Evolutionary conservation across 37 sponge, comb jelly and placozoan species (phyloP).

Genomic region (Corticium candelabrum): DNA sequence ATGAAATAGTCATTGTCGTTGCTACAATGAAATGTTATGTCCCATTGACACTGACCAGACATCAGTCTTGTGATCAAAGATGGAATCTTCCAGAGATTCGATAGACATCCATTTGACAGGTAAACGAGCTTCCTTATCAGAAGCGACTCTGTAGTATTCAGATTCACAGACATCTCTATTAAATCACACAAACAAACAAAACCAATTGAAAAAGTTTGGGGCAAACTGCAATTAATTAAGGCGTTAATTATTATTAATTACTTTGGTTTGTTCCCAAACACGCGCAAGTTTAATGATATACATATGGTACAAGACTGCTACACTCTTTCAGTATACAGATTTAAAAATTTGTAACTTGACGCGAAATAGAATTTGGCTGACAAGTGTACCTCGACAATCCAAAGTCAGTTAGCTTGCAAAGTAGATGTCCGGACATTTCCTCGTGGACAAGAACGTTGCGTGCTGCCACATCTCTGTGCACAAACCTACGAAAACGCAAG

Average conservation of each 20-base stretch:
- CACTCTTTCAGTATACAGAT: no score
- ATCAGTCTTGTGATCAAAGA: background rate
- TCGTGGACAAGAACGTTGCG: constrained; percentile 65
- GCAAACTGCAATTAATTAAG: no score
- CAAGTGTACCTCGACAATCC: constrained; percentile 39
- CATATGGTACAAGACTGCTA: no score
- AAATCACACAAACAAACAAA: no score
- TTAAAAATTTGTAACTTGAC: no score
- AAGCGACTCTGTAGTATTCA: background rate
- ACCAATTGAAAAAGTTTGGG: no score
- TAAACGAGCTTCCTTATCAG: background rate
- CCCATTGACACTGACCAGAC: background rate
- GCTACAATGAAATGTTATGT: background rate
- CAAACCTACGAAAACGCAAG: constrained; percentile 18
- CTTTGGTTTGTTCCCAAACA: no score
- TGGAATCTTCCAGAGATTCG: background rate
- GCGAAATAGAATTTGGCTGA: background rate
- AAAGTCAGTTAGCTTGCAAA: constrained; percentile 72
- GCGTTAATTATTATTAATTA: no score
- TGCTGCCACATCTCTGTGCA: constrained; percentile 77
- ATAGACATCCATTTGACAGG: constrained; percentile 1
- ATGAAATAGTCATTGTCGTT: no score
- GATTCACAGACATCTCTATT: background rate
- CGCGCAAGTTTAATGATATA: no score
- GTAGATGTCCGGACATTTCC: constrained; percentile 16